Conservation (phyloP, 2,888 invertebrate genomes). For the Dryocosmus kuriphilus region DNA sequence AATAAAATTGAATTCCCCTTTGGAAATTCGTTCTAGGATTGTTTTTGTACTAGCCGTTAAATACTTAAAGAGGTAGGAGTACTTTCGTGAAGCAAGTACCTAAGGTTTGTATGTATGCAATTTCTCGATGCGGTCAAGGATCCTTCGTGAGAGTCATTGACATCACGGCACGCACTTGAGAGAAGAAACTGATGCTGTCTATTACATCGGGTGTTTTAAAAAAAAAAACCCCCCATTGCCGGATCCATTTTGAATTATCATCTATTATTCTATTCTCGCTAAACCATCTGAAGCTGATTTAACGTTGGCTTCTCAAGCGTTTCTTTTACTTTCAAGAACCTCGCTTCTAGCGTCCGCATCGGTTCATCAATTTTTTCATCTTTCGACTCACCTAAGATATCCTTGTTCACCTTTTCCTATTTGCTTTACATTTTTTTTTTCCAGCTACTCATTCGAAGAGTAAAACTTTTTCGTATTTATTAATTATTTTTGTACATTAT, state of each 20-base stretch:
- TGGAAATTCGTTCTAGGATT: not conserved
- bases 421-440: not conserved
- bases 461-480: too few species aligned
- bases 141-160: constrained; percentile 74
- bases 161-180: constrained; percentile 65
- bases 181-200: constrained; percentile 57
- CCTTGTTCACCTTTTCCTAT: not conserved
- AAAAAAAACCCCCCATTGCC: constrained; percentile 49
- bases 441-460: too few species aligned
- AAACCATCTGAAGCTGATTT: not conserved
- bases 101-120: constrained; percentile 43
- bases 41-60: not conserved
- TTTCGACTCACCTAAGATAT: constrained; percentile 5
- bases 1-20: not conserved
- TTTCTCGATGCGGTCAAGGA: constrained; percentile 73
- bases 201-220: constrained; percentile 56
- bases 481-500: too few species aligned
- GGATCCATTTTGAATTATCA: constrained; percentile 46
- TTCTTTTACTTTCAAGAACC: not conserved
- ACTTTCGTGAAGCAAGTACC: not conserved
- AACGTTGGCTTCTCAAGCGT: not conserved
- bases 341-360: not conserved
- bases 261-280: constrained; percentile 5
- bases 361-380: constrained; percentile 1
- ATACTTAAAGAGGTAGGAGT: not conserved